Conservation (phyloP, 2,113 vertebrate genomes). For the Irena cyanogastra region DNA sequence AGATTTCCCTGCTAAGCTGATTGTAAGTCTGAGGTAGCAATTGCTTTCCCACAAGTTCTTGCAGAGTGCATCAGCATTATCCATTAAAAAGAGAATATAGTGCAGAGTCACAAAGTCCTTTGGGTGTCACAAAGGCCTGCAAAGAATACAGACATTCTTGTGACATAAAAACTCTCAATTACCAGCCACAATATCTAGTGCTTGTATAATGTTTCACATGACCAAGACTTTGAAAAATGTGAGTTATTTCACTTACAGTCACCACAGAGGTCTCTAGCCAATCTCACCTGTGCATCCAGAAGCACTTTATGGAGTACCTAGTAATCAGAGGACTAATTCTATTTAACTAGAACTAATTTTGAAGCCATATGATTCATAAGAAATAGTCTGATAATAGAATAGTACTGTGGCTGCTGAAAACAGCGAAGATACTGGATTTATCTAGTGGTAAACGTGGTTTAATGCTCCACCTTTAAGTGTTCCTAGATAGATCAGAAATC, state of each 20-base stretch:
- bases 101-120: background rate
- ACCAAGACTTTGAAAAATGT: background rate
- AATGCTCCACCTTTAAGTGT: background rate
- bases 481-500: background rate
- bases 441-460: background rate
- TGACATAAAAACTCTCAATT: background rate
- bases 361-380: background rate
- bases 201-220: background rate
- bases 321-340: background rate
- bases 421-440: background rate
- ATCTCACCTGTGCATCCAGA: background rate
- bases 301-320: background rate
- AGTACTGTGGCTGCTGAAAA: background rate
- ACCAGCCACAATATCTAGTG: background rate
- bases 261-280: background rate
- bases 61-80: background rate
- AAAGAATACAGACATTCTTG: background rate
- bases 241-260: background rate
- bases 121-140: background rate
- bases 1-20: background rate
- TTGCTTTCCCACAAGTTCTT: background rate
- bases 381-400: background rate
- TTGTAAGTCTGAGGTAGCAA: background rate
- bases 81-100: background rate
- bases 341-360: background rate